Conservation (phyloP, 1,140 invertebrate species). For the Lysiphlebus fabarum region DNA sequence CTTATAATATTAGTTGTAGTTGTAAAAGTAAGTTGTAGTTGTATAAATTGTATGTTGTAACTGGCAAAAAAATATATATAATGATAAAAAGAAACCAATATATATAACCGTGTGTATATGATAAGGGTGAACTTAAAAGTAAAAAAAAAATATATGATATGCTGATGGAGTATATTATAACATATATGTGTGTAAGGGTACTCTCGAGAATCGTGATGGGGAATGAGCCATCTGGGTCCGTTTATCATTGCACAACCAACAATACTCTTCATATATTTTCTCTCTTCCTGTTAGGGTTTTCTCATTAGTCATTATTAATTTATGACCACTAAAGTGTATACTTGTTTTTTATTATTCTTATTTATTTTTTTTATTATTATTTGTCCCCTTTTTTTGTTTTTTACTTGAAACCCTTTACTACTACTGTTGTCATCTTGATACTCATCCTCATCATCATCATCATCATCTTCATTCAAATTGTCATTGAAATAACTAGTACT, state of each 20-base stretch:
- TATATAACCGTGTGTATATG: background rate
- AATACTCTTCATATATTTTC: conserved; percentile 4
- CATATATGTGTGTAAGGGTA: conserved; percentile 22
- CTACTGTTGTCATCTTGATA: too few relatives aligned
- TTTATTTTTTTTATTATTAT: too few relatives aligned
- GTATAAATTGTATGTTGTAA: background rate
- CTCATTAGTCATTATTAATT: conserved; percentile 27
- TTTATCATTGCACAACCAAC: conserved; percentile 22
- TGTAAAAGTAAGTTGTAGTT: background rate
- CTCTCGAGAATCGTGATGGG: conserved; percentile 22
- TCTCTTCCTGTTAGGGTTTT: background rate
- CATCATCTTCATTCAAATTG: too few relatives aligned
- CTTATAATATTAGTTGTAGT: background rate
- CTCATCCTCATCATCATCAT: too few relatives aligned
- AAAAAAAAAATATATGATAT: too few relatives aligned
- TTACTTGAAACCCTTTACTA: too few relatives aligned
- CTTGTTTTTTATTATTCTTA: too few relatives aligned
- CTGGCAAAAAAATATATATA: too few relatives aligned
- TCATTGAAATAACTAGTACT: too few relatives aligned
- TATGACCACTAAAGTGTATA: background rate
- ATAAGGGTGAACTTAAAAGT: background rate
- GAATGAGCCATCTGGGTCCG: conserved; percentile 25
- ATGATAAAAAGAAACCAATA: too few relatives aligned
- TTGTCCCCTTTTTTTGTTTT: too few relatives aligned
- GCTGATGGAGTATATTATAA: conserved; percentile 1